Evolutionary conservation across 1,140 invertebrate species (phyloP).

Genomic region (Colletes gigas): DNA sequence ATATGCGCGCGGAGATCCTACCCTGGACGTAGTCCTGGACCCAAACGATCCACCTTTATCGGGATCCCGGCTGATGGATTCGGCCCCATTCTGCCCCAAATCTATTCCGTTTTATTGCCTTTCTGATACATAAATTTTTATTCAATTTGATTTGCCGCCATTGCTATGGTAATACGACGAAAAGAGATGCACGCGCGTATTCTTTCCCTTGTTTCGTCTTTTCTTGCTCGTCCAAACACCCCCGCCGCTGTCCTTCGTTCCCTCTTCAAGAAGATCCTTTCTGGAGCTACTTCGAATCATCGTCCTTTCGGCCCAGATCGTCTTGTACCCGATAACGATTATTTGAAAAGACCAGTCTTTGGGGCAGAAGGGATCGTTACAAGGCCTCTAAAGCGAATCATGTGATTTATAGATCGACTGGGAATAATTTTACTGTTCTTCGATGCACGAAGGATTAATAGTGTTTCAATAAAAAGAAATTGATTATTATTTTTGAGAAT

Average conservation of each 20-base stretch:
- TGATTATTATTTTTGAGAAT: too few species aligned
- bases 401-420: neutral
- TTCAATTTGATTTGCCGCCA: constrained; percentile 75
- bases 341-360: constrained; percentile 50
- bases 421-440: constrained; percentile 23
- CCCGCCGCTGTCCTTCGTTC: neutral
- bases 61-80: constrained; percentile 71
- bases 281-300: constrained; percentile 16
- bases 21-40: constrained; percentile 45
- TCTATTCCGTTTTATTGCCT: constrained; percentile 76
- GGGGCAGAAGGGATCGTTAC: constrained; percentile 22
- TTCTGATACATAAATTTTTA: constrained; percentile 78
- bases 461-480: too few species aligned
- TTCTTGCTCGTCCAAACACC: neutral
- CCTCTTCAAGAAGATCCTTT: neutral
- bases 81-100: constrained; percentile 69
- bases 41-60: constrained; percentile 70
- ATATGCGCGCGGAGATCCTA: constrained; percentile 46
- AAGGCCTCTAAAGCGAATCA: constrained; percentile 14
- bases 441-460: neutral
- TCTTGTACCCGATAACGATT: constrained; percentile 29
- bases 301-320: constrained; percentile 8
- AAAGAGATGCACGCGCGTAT: constrained; percentile 35
- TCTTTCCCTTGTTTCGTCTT: neutral
- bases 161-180: constrained; percentile 72